phyloP scores from a whole-genome alignment of 2,113 vertebrate genomes.

The Dryoscopus gambensis region DNA sequence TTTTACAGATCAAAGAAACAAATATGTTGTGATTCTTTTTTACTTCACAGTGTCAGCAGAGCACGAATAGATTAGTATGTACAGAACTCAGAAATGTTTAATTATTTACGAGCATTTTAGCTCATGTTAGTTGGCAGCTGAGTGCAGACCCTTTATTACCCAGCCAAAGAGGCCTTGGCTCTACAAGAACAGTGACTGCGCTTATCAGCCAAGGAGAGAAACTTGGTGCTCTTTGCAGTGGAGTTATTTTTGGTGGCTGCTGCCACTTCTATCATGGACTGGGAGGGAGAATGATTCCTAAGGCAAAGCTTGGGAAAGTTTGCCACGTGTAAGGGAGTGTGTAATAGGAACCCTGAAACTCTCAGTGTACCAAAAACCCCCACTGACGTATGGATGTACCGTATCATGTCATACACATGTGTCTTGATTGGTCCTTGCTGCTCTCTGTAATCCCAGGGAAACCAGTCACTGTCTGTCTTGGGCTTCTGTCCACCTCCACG shows the following conservation, averaged over 20 bases:
- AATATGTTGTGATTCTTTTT: not conserved
- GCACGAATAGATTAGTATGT: not conserved
- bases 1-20: not conserved
- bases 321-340: not conserved
- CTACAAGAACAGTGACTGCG: not conserved
- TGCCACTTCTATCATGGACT: not conserved
- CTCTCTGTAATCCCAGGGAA: not conserved
- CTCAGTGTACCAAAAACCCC: not conserved
- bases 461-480: not conserved
- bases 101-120: not conserved
- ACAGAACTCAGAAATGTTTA: not conserved
- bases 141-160: not conserved
- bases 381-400: not conserved
- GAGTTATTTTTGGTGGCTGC: not conserved
- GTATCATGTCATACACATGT: not conserved
- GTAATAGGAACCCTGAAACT: not conserved
- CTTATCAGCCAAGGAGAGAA: not conserved
- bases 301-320: not conserved
- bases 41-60: not conserved
- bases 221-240: rapidly evolving
- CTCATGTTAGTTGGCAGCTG: not conserved
- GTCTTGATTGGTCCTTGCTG: not conserved
- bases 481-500: not conserved
- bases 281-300: not conserved
- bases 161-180: not conserved